phyloP scores from a whole-genome alignment of 2,888 invertebrate genomes.

The Ceramica pisi region DNA sequence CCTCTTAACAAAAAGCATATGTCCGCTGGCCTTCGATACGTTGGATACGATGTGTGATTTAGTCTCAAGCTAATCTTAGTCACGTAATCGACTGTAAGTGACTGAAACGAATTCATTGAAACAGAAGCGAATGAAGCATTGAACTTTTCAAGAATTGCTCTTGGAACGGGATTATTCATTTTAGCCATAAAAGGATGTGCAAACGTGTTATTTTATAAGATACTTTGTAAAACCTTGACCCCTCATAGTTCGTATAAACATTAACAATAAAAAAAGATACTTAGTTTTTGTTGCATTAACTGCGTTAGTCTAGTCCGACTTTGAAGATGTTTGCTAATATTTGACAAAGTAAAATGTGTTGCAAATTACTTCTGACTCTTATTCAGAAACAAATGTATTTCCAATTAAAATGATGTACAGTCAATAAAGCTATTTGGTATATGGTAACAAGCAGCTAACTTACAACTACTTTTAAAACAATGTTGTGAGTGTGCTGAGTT shows the following conservation, averaged over 20 bases:
- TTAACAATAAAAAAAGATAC: slow-evolving; percentile 22
- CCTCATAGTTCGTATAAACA: slow-evolving; percentile 21
- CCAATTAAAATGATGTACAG: slow-evolving; percentile 6
- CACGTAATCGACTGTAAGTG: slow-evolving; percentile 52
- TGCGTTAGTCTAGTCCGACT: slow-evolving; percentile 8
- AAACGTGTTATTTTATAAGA: slow-evolving; percentile 17
- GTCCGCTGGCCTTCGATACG: slow-evolving; percentile 80
- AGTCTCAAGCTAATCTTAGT: slow-evolving; percentile 36
- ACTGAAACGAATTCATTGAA: slow-evolving; percentile 54
- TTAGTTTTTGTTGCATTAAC: slow-evolving; percentile 22
- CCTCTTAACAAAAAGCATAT: slow-evolving; percentile 79
- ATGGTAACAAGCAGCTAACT: too few relatives aligned
- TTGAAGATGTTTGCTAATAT: slow-evolving; percentile 18
- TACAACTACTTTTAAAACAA: too few relatives aligned
- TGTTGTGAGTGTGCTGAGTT: too few relatives aligned
- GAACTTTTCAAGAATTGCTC: slow-evolving; percentile 37
- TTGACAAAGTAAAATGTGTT: slow-evolving; percentile 27
- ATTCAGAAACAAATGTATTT: slow-evolving; percentile 12
- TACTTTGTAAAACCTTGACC: slow-evolving; percentile 47
- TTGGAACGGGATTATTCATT: slow-evolving; percentile 19
- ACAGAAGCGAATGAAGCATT: slow-evolving; percentile 42
- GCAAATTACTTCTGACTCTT: slow-evolving; percentile 11
- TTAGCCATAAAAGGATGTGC: slow-evolving; percentile 23
- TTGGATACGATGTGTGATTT: slow-evolving; percentile 72
- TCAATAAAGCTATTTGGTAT: too few relatives aligned